Conservation (phyloP, 2,797 vertebrate species). For the Parambassis ranga region DNA sequence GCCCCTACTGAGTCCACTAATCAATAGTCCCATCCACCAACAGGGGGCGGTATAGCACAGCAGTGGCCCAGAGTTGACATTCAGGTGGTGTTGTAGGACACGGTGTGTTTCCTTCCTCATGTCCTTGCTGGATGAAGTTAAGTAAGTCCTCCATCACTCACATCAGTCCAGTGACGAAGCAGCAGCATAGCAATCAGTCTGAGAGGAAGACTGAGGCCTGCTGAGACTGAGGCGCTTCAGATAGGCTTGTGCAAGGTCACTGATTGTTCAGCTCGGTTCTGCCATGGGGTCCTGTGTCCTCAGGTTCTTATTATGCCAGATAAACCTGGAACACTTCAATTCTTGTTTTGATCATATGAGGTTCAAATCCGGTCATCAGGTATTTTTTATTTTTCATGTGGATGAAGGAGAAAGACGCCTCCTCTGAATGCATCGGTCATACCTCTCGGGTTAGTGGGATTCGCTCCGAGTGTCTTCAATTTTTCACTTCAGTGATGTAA, state of each 20-base stretch:
- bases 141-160: slow-evolving; percentile 58
- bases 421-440: not conserved
- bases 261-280: no score
- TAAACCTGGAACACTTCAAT: no score
- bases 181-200: slow-evolving; percentile 49
- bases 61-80: slow-evolving; percentile 10
- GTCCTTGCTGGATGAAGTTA: slow-evolving; percentile 55
- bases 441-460: slow-evolving; percentile 2
- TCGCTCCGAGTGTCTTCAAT: not conserved
- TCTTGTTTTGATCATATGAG: no score
- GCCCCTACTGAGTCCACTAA: no score
- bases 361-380: no score
- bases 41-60: slow-evolving; percentile 56
- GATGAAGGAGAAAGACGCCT: not conserved
- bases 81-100: slow-evolving; percentile 43
- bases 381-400: not conserved
- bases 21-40: slow-evolving; percentile 21
- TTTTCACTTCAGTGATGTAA: slow-evolving; percentile 12
- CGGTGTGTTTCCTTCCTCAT: slow-evolving; percentile 21
- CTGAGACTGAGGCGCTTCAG: slow-evolving; percentile 1
- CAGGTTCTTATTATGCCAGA: no score
- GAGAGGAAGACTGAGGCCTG: slow-evolving; percentile 34
- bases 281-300: no score
- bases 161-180: slow-evolving; percentile 32
- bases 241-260: slow-evolving; percentile 41